Evolutionary conservation across 2,113 vertebrate genomes (phyloP).

Genomic region (Mionectes macconnelli): DNA sequence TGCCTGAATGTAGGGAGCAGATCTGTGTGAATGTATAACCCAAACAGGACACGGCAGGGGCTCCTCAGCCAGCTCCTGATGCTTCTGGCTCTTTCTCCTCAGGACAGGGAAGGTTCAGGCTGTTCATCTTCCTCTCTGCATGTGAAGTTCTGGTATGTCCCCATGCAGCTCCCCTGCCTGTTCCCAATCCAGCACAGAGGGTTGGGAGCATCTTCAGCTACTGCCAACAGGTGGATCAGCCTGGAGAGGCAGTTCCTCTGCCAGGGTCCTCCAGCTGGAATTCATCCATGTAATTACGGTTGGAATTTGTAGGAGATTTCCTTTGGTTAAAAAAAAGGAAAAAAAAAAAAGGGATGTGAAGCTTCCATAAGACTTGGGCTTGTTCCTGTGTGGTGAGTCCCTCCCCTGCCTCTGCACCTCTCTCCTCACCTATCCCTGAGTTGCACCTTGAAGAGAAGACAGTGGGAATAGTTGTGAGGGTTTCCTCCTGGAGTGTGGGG

Average conservation of each 20-base stretch:
- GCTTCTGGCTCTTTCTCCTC: not conserved
- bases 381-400: not conserved
- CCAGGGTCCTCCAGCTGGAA: not conserved
- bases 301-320: not conserved
- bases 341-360: not conserved
- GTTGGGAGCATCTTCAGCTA: not conserved
- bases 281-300: fast-evolving
- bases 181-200: fast-evolving
- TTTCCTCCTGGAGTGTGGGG: not conserved
- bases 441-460: fast-evolving
- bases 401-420: not conserved
- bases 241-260: fast-evolving
- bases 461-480: not conserved
- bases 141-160: fast-evolving
- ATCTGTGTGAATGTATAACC: fast-evolving
- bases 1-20: not conserved
- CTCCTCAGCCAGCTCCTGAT: not conserved
- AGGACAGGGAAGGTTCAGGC: not conserved
- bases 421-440: fast-evolving
- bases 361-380: not conserved
- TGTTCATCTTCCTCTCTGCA: not conserved
- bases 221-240: not conserved
- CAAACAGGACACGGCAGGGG: not conserved
- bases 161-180: not conserved
- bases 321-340: not conserved